Evolutionary conservation across 2,888 invertebrate species (phyloP).

Genomic region (Xestia ashworthii): DNA sequence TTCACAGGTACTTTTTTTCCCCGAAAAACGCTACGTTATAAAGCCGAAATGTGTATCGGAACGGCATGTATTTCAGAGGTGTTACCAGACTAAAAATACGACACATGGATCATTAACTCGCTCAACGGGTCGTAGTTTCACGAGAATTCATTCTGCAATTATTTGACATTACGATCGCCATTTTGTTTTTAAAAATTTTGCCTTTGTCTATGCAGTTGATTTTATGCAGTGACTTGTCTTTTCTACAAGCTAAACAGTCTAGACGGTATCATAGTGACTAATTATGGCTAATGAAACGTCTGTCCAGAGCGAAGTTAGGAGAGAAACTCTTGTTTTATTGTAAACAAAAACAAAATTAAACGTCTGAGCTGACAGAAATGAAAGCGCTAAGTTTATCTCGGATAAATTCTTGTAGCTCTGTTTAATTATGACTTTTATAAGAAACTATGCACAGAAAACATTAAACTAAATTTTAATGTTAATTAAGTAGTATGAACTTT

Average conservation of each 20-base stretch:
- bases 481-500: constrained; percentile 2
- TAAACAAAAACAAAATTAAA: constrained; percentile 54
- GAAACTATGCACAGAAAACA: background rate
- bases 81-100: constrained; percentile 14
- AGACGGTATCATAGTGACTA: constrained; percentile 39
- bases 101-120: constrained; percentile 18
- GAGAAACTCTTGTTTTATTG: constrained; percentile 39
- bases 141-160: constrained; percentile 12
- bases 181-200: background rate
- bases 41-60: constrained; percentile 19
- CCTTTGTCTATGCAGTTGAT: background rate
- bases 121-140: constrained; percentile 14
- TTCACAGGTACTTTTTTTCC: constrained; percentile 42
- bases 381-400: constrained; percentile 35
- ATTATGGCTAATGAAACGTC: constrained; percentile 45
- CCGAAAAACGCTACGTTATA: constrained; percentile 25
- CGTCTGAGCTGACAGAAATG: constrained; percentile 28
- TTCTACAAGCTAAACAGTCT: constrained; percentile 34
- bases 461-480: background rate
- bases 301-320: constrained; percentile 26
- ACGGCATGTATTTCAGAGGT: constrained; percentile 17
- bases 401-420: constrained; percentile 6
- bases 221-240: constrained; percentile 23
- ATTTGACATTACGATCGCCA: background rate
- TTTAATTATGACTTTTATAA: constrained; percentile 15